A percentile compares a stretch with the other conserved stretches of the same genome.
Conservation (phyloP, 1,140 invertebrate species). For the Trachelipus rathkii region DNA sequence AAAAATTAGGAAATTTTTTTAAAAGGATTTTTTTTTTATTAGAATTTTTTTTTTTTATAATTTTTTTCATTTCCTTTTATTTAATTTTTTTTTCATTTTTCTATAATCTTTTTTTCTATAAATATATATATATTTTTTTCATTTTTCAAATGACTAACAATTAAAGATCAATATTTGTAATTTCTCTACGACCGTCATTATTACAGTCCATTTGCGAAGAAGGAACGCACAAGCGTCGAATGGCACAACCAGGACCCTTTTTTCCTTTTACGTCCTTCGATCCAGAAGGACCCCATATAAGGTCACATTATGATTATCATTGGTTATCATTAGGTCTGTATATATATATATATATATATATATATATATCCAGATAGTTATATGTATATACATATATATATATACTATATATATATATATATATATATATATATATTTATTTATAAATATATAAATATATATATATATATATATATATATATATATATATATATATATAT, state of each 20-base stretch:
- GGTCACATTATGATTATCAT: background rate
- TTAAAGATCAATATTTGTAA: conserved; percentile 14
- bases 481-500: background rate
- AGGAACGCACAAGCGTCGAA: no score
- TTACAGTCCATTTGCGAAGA: conserved; percentile 1
- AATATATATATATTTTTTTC: no score
- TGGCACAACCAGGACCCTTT: background rate
- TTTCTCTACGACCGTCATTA: background rate
- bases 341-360: conserved; percentile 5
- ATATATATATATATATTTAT: conserved; percentile 12
- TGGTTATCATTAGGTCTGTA: background rate
- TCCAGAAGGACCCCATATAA: background rate
- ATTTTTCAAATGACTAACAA: background rate
- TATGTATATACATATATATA: background rate
- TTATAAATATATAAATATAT: background rate
- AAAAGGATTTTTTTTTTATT: no score
- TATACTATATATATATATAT: conserved; percentile 1
- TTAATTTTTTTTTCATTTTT: no score
- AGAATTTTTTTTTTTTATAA: no score
- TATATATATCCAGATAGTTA: background rate
- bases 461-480: conserved; percentile 13
- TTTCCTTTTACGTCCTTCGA: background rate
- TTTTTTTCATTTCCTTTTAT: no score
- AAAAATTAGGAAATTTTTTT: no score
- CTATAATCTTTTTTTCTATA: no score